phyloP scores from a whole-genome alignment of 2,113 vertebrate genomes.

The Oxyruncus cristatus region DNA sequence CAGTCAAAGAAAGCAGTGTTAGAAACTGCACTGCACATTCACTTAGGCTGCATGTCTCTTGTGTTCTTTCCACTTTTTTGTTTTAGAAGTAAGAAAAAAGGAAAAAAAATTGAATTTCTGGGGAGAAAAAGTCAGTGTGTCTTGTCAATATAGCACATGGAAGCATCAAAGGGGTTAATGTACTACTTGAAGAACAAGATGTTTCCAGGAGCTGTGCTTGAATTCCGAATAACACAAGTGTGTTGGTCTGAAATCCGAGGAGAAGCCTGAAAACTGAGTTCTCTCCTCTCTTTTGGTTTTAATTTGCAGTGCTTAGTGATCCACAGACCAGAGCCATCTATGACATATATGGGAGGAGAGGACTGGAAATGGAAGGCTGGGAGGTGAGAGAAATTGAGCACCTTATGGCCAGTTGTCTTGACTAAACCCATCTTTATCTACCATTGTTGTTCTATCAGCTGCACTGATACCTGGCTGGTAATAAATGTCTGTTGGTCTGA shows the following conservation, averaged over 20 bases:
- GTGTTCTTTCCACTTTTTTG: neutral
- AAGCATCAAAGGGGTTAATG: neutral
- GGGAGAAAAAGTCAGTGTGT: neutral
- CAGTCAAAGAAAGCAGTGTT: neutral
- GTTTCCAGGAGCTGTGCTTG: neutral
- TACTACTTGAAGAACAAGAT: neutral
- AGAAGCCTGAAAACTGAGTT: neutral
- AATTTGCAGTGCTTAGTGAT: conserved; percentile 89
- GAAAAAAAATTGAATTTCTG: neutral
- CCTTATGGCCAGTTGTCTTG: neutral
- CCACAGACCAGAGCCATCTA: conserved; percentile 97
- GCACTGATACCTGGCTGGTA: neutral
- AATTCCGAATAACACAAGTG: neutral
- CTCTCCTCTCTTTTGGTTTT: conserved; percentile 32
- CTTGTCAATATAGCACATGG: neutral
- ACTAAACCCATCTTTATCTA: neutral
- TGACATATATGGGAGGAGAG: conserved; percentile 96
- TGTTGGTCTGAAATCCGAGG: neutral
- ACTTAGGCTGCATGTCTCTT: neutral
- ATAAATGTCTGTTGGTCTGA: neutral
- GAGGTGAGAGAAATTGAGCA: conserved; percentile 81
- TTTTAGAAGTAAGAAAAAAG: neutral
- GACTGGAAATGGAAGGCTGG: conserved; percentile 98
- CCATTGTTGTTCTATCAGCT: neutral
- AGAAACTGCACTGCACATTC: neutral